phyloP scores from a whole-genome alignment of 2,113 vertebrate genomes.

The Cacatua alba region DNA sequence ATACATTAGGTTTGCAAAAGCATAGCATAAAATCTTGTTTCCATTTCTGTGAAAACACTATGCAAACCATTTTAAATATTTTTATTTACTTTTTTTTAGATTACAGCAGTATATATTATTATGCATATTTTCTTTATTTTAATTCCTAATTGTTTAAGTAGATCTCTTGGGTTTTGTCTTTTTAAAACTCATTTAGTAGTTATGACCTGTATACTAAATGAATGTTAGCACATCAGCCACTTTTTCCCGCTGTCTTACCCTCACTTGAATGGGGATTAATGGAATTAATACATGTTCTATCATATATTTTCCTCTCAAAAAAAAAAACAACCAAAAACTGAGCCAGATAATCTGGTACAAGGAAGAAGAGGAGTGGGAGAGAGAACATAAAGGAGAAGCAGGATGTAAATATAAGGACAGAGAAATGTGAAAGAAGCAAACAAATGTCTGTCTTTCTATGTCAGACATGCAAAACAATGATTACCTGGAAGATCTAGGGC shows the following conservation, averaged over 20 bases:
- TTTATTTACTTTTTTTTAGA: not conserved
- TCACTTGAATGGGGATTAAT: not conserved
- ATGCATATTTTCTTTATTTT: not conserved
- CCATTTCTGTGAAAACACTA: not conserved
- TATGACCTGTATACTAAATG: not conserved
- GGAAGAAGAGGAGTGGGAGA: not conserved
- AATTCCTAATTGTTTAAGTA: not conserved
- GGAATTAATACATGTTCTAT: not conserved
- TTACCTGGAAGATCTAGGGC: not conserved
- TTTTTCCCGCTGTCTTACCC: not conserved
- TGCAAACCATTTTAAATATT: not conserved
- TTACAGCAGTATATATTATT: not conserved
- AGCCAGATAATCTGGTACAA: not conserved
- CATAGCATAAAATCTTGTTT: not conserved
- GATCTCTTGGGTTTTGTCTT: not conserved
- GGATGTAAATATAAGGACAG: not conserved
- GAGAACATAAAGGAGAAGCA: not conserved
- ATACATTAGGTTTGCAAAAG: not conserved
- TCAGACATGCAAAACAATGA: not conserved
- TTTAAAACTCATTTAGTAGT: not conserved
- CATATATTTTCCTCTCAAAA: not conserved
- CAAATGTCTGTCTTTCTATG: not conserved
- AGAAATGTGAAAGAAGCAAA: not conserved
- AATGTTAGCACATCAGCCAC: not conserved
- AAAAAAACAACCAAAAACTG: not conserved